Base-by-base conservation (phyloP, 2,113 vertebrate genomes). In the Catharus fuscescens region DNA sequence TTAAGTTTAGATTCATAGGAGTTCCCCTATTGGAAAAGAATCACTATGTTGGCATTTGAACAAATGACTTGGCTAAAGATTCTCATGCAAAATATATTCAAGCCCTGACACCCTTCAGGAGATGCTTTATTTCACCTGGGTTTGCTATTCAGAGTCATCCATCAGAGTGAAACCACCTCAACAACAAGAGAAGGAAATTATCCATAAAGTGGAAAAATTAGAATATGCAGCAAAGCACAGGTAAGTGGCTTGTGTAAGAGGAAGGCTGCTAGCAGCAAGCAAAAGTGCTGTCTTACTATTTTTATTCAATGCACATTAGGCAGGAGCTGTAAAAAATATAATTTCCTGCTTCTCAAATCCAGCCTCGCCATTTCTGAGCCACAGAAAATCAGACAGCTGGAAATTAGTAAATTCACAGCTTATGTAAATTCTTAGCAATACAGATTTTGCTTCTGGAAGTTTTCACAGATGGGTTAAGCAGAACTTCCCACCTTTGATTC, bases 1-100 rank as follows among this genome's bases (percentile, higher is more conserved):
- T 98, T 86, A 98, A 93, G 92, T 97, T 98, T 64, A 98, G 96
- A 93, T 98, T 98, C 97, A 98, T 97, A 18, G 97, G 97, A 76
- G 98, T 97, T 86, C 96, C 97, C 97, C 98, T 98, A 64, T 38
- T 40, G 80, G 82, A 79, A 93, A 84, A 96, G 88, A 96, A 93
- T 77, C 47, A 73, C 26, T 50, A 7, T 1, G 1, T 93, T 91
- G 90, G 74, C 80, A 94, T 90, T 72, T 34, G 54, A 81, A 80
- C 44, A 95, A 61, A 66, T 74, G 18, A 84, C 31, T 73, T 23
- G 34, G 52, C 32, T 48, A 17, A 72, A 73, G 80, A 59, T 20
- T 86, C 67, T 67, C 47, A 88, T 32, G 48, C 62, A 83, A 83
- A 77, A 61, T 31, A 45, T 25, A 53, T 40, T 69, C 57, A 50